Percentiles rank a stretch among this genome's conserved stretches.
These are phyloP conservation scores for Cyprinodon variegatus DNA, from an alignment of 2,113 vertebrate species.

Conservation along the genomic window DNA sequence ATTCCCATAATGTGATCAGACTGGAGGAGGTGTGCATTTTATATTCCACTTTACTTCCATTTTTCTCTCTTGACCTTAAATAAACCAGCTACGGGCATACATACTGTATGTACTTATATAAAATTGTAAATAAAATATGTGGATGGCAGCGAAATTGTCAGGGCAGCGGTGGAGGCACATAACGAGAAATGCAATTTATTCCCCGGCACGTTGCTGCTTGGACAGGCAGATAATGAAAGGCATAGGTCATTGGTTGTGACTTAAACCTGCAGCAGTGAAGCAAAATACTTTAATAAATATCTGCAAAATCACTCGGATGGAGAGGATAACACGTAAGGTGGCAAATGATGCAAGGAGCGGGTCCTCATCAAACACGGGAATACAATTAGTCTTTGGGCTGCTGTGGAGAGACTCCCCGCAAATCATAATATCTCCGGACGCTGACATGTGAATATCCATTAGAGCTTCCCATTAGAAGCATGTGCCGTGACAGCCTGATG, in stretches of 20 bases:
- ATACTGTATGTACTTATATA: slow-evolving; percentile 39
- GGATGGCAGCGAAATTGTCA: slow-evolving; percentile 71
- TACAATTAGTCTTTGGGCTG: slow-evolving; percentile 74
- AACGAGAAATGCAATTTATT: slow-evolving; percentile 99
- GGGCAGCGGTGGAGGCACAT: slow-evolving; percentile 81
- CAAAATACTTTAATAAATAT: slow-evolving; percentile 96
- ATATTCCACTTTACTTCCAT: slow-evolving; percentile 1
- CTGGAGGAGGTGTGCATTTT: slow-evolving; percentile 43
- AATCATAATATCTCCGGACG: slow-evolving; percentile 79
- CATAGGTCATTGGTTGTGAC: slow-evolving; percentile 98
- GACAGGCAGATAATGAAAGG: slow-evolving; percentile 99
- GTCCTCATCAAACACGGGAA: slow-evolving; percentile 70
- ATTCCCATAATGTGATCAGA: slow-evolving; percentile 50
- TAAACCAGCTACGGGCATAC: slow-evolving; percentile 28
- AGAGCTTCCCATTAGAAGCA: slow-evolving; percentile 41
- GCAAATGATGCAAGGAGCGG: slow-evolving; percentile 71
- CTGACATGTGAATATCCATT: slow-evolving; percentile 81
- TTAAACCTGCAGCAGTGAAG: slow-evolving; percentile 93
- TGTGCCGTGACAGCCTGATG: slow-evolving; percentile 21
- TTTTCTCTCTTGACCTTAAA: slow-evolving; percentile 20
- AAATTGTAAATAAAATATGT: slow-evolving; percentile 66
- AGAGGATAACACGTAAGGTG: slow-evolving; percentile 72
- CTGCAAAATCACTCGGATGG: slow-evolving; percentile 91
- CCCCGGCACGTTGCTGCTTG: slow-evolving; percentile 91
- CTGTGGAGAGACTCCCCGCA: slow-evolving; percentile 64